Evolutionary conservation across 2,797 vertebrate genomes (phyloP), one percentile per base, ranked within the genome.

Genomic region (Myiotriccus ornatus): DNA sequence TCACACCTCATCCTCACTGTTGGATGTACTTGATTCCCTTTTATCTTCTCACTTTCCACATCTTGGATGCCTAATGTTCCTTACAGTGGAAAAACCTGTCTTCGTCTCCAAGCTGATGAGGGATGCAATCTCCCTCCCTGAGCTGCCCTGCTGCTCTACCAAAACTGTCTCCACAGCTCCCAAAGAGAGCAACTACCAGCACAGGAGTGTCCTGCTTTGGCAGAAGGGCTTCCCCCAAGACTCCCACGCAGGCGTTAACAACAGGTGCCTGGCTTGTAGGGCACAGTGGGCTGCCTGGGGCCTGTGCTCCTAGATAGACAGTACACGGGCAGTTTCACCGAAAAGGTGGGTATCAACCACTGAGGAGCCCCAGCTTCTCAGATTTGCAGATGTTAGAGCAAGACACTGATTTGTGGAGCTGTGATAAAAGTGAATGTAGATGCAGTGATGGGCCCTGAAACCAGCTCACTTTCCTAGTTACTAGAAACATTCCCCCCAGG

Each of bases 241-340:
- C 10, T 44, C 3, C 10, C 15, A 22, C 0, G 0, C 41, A 70
- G 27, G 24, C 1, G 0, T 12, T 67, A 62, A 30, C 50, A 77
- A 20, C 13, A 73, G 52, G 23, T 50, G 17, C 32, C 41, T 35
- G 32, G 19, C 44, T 53, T 21, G 10, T 9, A 39, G 11, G 53
- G 32, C 1, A 1, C 0, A 1, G 6, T 16, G 52, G 25, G 19
- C 64, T 87, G 47, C 14, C 27, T 37, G 21, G 37, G 25, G 8
- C 4, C 22, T 64, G 25, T 44, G 41, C 21, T 76, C 13, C 3
- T 67, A 46, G 24, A 14, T 25, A 34, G 62, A 24, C 20, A 43
- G 12, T 32, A 23, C 1, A 1, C 11, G 34, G 17, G 22, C 20
- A 53, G 14, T 27, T 71, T 47, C 43, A 76, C 44, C 49, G 44